Conservation (phyloP, 1,140 invertebrate genomes). For the Cardiocondyla obscurior region DNA sequence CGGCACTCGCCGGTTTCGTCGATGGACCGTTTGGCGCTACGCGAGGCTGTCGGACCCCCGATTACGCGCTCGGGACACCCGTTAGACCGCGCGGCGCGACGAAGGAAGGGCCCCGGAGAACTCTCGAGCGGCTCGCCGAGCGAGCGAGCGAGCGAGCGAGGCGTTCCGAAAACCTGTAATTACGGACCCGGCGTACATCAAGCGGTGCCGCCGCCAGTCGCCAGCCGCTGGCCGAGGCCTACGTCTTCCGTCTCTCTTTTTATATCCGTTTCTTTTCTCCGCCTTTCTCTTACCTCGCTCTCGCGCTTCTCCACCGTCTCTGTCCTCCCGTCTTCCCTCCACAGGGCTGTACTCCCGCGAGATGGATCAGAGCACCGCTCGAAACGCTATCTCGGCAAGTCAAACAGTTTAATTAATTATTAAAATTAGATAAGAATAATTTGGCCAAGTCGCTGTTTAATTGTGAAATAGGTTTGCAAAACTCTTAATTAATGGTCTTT, state of each 20-base stretch:
- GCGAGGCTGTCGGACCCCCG: background rate
- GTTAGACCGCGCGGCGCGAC: slow-evolving; percentile 62
- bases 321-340: background rate
- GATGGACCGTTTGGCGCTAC: background rate
- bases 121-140: slow-evolving; percentile 73
- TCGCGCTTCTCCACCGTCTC: slow-evolving; percentile 57
- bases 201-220: slow-evolving; percentile 80
- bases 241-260: slow-evolving; percentile 69
- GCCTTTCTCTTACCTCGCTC: slow-evolving; percentile 67
- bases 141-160: slow-evolving; percentile 68
- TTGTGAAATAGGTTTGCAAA: background rate
- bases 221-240: slow-evolving; percentile 66
- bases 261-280: slow-evolving; percentile 70
- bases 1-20: background rate
- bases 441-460: background rate
- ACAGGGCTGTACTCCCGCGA: slow-evolving; percentile 17
- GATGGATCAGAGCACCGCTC: background rate
- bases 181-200: slow-evolving; percentile 83
- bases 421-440: background rate
- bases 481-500: no score
- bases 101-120: slow-evolving; percentile 69
- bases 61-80: slow-evolving; percentile 63
- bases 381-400: no score
- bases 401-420: background rate
- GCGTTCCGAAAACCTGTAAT: slow-evolving; percentile 84